Evolutionary conservation across 2,888 invertebrate genomes (phyloP).

Genomic region (Luperina testacea): DNA sequence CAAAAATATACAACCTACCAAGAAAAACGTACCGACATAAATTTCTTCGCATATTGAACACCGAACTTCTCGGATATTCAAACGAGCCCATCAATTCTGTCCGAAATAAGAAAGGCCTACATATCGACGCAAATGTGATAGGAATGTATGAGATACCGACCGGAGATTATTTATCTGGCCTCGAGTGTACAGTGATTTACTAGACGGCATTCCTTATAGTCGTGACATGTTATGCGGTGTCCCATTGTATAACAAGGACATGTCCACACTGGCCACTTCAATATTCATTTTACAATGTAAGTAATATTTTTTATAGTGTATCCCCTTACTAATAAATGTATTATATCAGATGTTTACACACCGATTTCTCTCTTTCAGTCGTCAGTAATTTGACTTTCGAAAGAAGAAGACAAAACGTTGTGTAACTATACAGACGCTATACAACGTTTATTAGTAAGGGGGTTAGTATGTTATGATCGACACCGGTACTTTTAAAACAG

Average conservation of each 20-base stretch:
- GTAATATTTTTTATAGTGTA: background rate
- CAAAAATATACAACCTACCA: constrained; percentile 30
- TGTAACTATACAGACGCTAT: no score
- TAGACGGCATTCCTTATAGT: constrained; percentile 40
- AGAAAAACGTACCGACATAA: constrained; percentile 33
- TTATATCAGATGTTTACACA: no score
- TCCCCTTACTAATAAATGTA: no score
- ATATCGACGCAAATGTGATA: constrained; percentile 53
- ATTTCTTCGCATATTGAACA: constrained; percentile 53
- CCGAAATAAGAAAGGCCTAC: constrained; percentile 59
- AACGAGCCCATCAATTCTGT: constrained; percentile 60
- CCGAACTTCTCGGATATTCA: constrained; percentile 57
- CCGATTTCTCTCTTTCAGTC: no score
- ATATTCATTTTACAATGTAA: background rate
- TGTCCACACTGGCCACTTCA: constrained; percentile 1
- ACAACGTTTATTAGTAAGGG: no score
- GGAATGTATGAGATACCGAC: constrained; percentile 51
- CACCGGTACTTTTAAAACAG: no score
- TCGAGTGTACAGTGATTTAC: constrained; percentile 63
- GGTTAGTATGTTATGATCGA: background rate
- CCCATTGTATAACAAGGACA: constrained; percentile 18
- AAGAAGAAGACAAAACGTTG: no score
- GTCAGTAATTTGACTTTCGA: no score
- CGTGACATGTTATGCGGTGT: constrained; percentile 45
- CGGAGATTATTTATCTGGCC: constrained; percentile 57